Conservation (phyloP, 2,888 invertebrate genomes). For the Drosophila gaucha region DNA sequence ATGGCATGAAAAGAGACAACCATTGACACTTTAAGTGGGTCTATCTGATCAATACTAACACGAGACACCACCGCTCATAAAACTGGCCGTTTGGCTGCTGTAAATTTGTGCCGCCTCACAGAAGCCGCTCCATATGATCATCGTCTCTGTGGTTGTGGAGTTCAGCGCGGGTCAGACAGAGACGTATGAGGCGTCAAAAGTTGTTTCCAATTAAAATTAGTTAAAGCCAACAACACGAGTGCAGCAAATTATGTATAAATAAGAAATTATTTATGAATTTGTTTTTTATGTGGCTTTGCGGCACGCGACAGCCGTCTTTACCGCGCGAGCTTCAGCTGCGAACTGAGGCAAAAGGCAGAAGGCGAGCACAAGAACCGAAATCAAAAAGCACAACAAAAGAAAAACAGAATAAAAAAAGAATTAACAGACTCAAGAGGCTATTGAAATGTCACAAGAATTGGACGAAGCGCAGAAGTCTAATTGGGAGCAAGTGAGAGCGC, state of each 20-base stretch:
- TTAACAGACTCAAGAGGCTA: constrained; percentile 62
- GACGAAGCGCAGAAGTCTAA: constrained; percentile 45
- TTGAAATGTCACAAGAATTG: constrained; percentile 74
- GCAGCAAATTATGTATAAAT: constrained; percentile 29
- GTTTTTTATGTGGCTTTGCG: constrained; percentile 21
- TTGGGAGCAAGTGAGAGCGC: constrained; percentile 70
- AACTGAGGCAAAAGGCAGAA: constrained; percentile 52
- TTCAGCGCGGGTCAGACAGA: constrained; percentile 50
- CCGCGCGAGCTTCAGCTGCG: constrained; percentile 60
- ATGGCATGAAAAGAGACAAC: constrained; percentile 12
- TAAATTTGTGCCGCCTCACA: constrained; percentile 84
- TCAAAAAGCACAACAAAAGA: constrained; percentile 50
- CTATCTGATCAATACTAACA: constrained; percentile 78
- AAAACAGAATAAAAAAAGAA: constrained; percentile 18
- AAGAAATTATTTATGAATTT: constrained; percentile 15
- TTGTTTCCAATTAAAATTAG: constrained; percentile 40
- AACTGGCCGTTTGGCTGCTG: constrained; percentile 82
- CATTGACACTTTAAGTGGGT: constrained; percentile 40
- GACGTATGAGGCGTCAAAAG: neutral
- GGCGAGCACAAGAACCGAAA: constrained; percentile 41
- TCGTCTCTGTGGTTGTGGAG: constrained; percentile 38
- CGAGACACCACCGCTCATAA: constrained; percentile 82
- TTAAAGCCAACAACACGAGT: constrained; percentile 10
- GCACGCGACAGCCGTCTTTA: constrained; percentile 64
- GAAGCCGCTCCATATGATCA: constrained; percentile 85